Base-by-base conservation (phyloP, 2,797 vertebrate genomes). In the Xiphorhynchus erythropygius region DNA sequence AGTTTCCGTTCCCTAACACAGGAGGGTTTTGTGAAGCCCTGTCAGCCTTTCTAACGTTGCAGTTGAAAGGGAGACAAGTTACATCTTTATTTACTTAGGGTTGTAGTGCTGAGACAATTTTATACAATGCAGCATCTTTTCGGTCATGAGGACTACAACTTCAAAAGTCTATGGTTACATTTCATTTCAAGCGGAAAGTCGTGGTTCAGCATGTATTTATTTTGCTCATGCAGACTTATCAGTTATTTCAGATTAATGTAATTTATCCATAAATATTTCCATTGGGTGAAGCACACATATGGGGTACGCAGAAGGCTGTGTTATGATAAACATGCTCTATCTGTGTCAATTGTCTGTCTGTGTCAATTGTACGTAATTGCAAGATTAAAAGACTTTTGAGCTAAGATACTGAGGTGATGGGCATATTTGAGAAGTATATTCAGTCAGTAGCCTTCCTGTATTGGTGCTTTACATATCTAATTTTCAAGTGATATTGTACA, bases 1-100 rank as follows among this genome's bases (percentile, higher is more conserved):
- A 98, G 98, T 99, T 99, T 99, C 99, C 99, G 98, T 98, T 98
- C 98, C 97, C 97, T 98, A 89, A 98, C 98, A 99, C 98, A 98
- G 99, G 98, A 98, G 97, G 98, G 98, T 99, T 98, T 99, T 99
- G 99, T 99, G 97, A 97, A 96, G 98, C 97, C 94, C 97, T 96
- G 97, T 97, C 98, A 96, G 97, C 97, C 96, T 57, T 96, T 92
- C 85, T 96, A 96, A 92, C 95, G 17, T 49, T 75, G 96, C 68
- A 76, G 93, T 97, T 97, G 96, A 97, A 97, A 97, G 93, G 92
- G 86, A 97, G 97, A 96, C 95, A 90, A 98, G 94, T 96, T 97
- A 96, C 94, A 94, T 95, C 97, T 95, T 88, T 97, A 97, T 97
- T 98, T 96, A 94, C 96, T 90, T 89, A 94, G 87, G 84, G 90